phyloP scores from a whole-genome alignment of 2,113 vertebrate genomes.

The Gasterosteus nipponicus region DNA sequence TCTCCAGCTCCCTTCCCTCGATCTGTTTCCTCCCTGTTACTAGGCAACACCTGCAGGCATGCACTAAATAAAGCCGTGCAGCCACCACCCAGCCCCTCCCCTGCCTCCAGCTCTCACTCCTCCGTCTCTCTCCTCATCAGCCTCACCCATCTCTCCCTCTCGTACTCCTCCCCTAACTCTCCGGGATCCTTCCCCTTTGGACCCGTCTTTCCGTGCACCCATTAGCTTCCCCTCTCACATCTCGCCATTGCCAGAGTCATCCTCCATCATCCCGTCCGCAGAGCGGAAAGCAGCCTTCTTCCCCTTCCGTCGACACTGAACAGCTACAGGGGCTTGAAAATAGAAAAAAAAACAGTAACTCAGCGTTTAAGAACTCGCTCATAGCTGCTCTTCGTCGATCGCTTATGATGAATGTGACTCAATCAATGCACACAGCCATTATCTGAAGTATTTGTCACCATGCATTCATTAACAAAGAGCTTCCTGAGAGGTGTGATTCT shows the following conservation, averaged over 20 bases:
- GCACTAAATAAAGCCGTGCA: conserved; percentile 84
- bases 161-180: conserved; percentile 46
- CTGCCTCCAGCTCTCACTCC: conserved; percentile 21
- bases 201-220: conserved; percentile 21
- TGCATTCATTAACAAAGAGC: not conserved
- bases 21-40: conserved; percentile 83
- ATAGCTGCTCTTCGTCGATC: too few species aligned
- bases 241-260: conserved; percentile 1
- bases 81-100: conserved; percentile 43
- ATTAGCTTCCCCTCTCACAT: conserved; percentile 19
- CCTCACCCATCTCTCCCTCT: conserved; percentile 57
- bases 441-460: not conserved
- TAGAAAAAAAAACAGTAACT: not conserved
- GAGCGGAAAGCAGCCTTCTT: not conserved
- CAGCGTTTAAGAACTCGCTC: not conserved
- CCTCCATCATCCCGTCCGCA: conserved; percentile 9
- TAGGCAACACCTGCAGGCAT: conserved; percentile 87
- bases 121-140: conserved; percentile 34
- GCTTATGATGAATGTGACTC: not conserved
- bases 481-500: not conserved
- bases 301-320: not conserved
- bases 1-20: conserved; percentile 66
- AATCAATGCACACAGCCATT: not conserved
- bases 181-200: conserved; percentile 20
- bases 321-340: conserved; percentile 15